Evolutionary conservation across 2,113 vertebrate genomes (phyloP).

Genomic region (Notarius lentiginosus): DNA sequence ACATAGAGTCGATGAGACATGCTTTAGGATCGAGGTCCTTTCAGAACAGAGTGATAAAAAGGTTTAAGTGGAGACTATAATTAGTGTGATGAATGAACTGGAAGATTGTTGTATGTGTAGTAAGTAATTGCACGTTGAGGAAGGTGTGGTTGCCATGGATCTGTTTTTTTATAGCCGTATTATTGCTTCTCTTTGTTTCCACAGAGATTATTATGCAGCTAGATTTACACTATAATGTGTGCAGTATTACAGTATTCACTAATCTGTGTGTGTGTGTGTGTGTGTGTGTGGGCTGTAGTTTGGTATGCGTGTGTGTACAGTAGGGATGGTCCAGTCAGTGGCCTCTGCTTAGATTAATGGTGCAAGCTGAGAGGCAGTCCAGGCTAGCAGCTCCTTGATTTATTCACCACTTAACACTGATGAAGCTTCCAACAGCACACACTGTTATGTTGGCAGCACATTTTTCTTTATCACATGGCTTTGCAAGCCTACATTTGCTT

Average conservation of each 20-base stretch:
- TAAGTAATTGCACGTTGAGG: constrained; percentile 26
- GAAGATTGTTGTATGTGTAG: constrained; percentile 15
- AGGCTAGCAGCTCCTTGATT: constrained; percentile 84
- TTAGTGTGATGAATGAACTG: constrained; percentile 33
- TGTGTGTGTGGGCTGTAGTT: not conserved
- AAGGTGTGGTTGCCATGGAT: constrained; percentile 37
- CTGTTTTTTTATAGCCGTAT: constrained; percentile 36
- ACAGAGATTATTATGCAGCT: constrained; percentile 14
- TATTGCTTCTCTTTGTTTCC: constrained; percentile 28
- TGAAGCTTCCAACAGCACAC: constrained; percentile 92
- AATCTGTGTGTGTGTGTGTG: not conserved
- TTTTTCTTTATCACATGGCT: constrained; percentile 82
- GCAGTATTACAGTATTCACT: not conserved
- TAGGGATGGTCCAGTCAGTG: constrained; percentile 39
- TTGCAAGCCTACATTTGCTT: constrained; percentile 55
- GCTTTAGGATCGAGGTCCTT: not conserved
- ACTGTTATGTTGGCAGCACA: constrained; percentile 84
- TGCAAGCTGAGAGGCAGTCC: constrained; percentile 75
- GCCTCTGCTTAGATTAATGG: constrained; percentile 80
- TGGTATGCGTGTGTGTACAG: constrained; percentile 10
- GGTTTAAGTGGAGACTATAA: constrained; percentile 32
- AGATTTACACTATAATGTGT: constrained; percentile 9
- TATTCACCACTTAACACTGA: constrained; percentile 97
- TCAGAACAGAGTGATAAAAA: constrained; percentile 17
- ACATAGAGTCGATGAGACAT: not conserved